These are phyloP conservation scores for Amia ocellicauda DNA, from an alignment of 2,113 vertebrate species.

Conservation along the genomic window DNA sequence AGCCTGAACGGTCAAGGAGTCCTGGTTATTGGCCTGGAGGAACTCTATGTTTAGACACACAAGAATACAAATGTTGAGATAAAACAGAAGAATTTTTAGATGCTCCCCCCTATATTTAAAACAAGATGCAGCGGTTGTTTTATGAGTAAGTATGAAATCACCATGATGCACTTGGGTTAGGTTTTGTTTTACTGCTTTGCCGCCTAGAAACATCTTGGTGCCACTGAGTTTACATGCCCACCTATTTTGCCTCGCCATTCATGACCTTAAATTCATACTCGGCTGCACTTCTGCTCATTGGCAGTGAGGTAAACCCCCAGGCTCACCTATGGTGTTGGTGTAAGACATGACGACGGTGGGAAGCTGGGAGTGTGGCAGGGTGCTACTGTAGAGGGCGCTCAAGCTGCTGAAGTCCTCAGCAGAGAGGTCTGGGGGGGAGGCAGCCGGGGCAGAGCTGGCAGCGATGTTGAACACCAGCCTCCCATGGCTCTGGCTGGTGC, in stretches of 20 bases:
- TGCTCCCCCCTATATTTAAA: no score
- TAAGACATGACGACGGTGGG: constrained; percentile 72
- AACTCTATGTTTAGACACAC: constrained; percentile 63
- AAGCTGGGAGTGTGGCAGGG: constrained; percentile 65
- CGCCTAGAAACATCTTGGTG: no score
- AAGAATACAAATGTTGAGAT: no score
- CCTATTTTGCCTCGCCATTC: no score
- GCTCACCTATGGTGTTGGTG: constrained; percentile 77
- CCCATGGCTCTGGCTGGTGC: constrained; percentile 19
- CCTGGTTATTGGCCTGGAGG: constrained; percentile 68
- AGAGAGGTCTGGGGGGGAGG: constrained; percentile 64
- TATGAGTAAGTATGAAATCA: no score
- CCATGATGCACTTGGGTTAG: no score
- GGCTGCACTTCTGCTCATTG: neutral
- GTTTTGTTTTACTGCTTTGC: no score
- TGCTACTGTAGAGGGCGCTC: constrained; percentile 62
- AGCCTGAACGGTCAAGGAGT: constrained; percentile 75
- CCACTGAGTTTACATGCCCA: no score
- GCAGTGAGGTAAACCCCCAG: neutral
- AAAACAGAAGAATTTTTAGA: no score
- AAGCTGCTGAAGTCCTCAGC: constrained; percentile 67
- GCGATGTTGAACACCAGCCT: constrained; percentile 63
- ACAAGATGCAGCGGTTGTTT: no score
- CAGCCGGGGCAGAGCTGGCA: constrained; percentile 44
- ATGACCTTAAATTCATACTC: no score